Evolutionary conservation across 2,888 invertebrate species (phyloP), one percentile per base, ranked within the genome.

Genomic region (Dryobotodes eremita): DNA sequence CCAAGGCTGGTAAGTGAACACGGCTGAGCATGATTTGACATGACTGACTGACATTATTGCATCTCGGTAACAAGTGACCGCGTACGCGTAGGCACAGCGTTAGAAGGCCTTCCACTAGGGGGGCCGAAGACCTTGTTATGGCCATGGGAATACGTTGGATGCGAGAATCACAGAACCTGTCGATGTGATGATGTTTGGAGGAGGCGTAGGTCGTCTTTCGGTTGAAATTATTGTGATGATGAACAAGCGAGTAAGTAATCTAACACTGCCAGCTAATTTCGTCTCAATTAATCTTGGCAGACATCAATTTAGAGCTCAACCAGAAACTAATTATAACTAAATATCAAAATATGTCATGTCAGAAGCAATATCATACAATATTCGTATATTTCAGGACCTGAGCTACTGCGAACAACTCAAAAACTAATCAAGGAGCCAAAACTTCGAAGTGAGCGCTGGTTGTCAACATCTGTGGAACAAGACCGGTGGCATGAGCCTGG

Each of bases 391-490:
- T 23, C 46, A 66, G 65, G 65, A 36, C n/a, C 65, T 66, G 17
- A 46, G 17, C n/a, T 66, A 46, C 46, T 66, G 6, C 65, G 65
- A n/a, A 17, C 10, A 17, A 46, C 10, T 46, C 46, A 66, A 66
- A 26, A 11, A 20, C 17, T 66, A 66, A 11, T 98, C 36, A 97
- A 97, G 0, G 89, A 96, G 0, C 98, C 98, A 0, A 98, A 97
- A 89, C 93, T 94, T 0, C 97, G 99, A 48, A 98, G 98, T 3
- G 87, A 95, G 0, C 97, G 98, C 78, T 99, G 99, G 99, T 93
- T 99, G 7, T 98, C 99, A 76, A 98, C 98, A 0, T 99, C 99
- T 5, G 97, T 98, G 5, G 26, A 17, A 26, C 10, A 17, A 20
- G 26, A n/a, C 17, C 17, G 46, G 26, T 66, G 66, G 66, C 46